A percentile compares a stretch with the other conserved stretches of the same genome.
Conservation (phyloP, 2,888 invertebrate species). For the Standfussiana lucernea region DNA sequence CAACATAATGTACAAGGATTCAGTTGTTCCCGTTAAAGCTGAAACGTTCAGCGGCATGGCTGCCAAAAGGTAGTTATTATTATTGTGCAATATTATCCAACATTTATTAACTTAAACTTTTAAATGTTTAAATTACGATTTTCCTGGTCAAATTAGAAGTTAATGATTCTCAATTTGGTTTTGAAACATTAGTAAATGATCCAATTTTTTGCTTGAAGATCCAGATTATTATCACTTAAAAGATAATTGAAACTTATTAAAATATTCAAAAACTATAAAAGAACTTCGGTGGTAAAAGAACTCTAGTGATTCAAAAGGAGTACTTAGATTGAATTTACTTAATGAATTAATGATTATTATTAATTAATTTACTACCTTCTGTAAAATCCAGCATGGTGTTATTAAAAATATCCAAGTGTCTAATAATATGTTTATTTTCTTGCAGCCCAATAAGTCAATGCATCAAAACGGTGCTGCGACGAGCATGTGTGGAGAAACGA, state of each 20-base stretch:
- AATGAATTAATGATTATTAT: too few species aligned
- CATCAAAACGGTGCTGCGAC: conserved; percentile 89
- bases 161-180: conserved; percentile 15
- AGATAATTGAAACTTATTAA: not conserved
- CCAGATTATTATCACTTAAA: not conserved
- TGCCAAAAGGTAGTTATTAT: conserved; percentile 85
- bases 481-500: conserved; percentile 90
- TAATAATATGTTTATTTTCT: conserved; percentile 27
- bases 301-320: not conserved
- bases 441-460: conserved; percentile 87
- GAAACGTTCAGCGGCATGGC: conserved; percentile 88
- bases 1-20: conserved; percentile 86
- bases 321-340: too few species aligned
- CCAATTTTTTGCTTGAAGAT: not conserved
- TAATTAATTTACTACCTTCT: not conserved
- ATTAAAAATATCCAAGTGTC: not conserved
- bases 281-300: not conserved
- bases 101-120: not conserved
- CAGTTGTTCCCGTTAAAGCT: conserved; percentile 86
- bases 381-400: not conserved
- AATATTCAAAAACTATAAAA: not conserved
- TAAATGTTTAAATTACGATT: not conserved
- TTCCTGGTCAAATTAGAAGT: conserved; percentile 3
- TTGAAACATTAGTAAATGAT: conserved; percentile 7
- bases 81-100: conserved; percentile 60